Percentiles rank a stretch among this genome's conserved stretches.
Conservation (phyloP, 1,140 invertebrate genomes). For the Venturia canescens region DNA sequence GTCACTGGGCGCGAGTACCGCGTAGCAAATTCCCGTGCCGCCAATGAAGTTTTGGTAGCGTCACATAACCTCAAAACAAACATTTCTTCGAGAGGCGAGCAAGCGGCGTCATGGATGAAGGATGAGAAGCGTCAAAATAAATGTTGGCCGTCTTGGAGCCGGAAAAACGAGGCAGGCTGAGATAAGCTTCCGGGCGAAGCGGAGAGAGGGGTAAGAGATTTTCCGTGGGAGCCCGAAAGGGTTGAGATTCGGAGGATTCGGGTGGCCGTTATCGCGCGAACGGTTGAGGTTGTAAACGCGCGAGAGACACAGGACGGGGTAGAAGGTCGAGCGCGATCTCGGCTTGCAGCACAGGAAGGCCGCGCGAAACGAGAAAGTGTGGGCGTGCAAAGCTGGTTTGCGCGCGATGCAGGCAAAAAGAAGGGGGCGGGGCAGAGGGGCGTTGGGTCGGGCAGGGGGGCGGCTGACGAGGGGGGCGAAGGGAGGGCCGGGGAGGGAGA, state of each 20-base stretch:
- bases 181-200: neutral
- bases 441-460: neutral
- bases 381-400: conserved; percentile 34
- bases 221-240: neutral
- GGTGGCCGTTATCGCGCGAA: conserved; percentile 50
- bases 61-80: conserved; percentile 12
- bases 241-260: conserved; percentile 37
- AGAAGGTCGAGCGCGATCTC: conserved; percentile 17
- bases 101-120: neutral
- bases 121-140: neutral
- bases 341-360: conserved; percentile 16
- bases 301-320: conserved; percentile 41
- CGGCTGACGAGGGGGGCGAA: neutral
- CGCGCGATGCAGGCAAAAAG: conserved; percentile 15
- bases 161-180: neutral
- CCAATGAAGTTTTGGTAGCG: neutral
- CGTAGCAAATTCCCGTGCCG: neutral
- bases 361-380: conserved; percentile 29
- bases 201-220: neutral
- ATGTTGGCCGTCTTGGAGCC: neutral
- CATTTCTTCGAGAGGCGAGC: neutral
- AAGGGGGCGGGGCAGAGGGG: conserved; percentile 20
- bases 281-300: conserved; percentile 45
- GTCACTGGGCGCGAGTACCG: neutral
- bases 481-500: neutral